These are phyloP conservation scores for Lasioglossum figueresi DNA, from an alignment of 2,888 invertebrate genomes.

Conservation along the genomic window DNA sequence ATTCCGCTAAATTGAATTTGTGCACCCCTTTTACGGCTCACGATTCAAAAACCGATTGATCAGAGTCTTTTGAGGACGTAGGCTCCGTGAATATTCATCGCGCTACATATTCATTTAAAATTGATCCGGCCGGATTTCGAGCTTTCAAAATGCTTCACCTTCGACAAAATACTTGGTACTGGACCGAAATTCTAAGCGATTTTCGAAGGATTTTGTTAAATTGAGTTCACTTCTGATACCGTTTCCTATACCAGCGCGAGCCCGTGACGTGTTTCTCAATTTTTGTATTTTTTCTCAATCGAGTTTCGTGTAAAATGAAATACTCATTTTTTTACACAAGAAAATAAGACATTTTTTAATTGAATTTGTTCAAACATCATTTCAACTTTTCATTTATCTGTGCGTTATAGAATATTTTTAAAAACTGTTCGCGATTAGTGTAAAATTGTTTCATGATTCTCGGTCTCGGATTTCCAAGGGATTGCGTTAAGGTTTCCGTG, in stretches of 20 bases:
- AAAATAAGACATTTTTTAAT: too few species aligned
- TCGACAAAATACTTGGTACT: neutral
- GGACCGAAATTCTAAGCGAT: neutral
- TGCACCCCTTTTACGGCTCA: neutral
- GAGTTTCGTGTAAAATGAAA: too few species aligned
- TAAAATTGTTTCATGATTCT: neutral
- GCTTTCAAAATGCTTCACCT: neutral
- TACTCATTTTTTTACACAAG: too few species aligned
- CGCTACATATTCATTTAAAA: constrained; percentile 5
- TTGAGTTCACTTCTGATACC: neutral
- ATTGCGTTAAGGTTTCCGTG: neutral
- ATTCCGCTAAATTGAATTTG: neutral
- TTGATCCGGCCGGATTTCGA: neutral
- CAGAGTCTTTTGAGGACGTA: neutral
- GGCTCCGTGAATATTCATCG: neutral
- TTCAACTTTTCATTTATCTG: neutral
- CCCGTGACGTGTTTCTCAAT: neutral
- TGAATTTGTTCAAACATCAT: neutral
- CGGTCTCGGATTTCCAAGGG: neutral
- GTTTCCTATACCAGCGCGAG: neutral
- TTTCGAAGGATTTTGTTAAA: neutral
- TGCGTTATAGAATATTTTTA: neutral
- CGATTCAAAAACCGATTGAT: neutral
- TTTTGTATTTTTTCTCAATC: neutral
- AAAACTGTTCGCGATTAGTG: neutral